Evolutionary conservation across 1,140 invertebrate genomes (phyloP).

Genomic region (Sarcophaga bullata): DNA sequence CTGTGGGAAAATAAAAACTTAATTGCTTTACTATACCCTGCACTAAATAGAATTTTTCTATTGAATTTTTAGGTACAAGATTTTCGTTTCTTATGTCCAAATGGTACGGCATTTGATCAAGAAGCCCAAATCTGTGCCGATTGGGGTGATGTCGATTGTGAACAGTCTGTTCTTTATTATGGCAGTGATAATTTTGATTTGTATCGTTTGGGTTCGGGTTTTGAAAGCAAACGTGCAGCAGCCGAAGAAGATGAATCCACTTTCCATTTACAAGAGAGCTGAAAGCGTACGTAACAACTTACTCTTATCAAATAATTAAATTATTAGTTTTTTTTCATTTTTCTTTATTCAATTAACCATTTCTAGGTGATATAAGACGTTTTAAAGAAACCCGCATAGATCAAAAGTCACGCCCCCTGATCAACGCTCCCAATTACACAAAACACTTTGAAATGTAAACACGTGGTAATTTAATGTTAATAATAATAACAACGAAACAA

Average conservation of each 20-base stretch:
- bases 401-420: conserved; percentile 58
- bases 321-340: no score
- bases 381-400: conserved; percentile 59
- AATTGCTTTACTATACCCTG: no score
- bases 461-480: conserved; percentile 19
- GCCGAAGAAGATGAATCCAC: conserved; percentile 75
- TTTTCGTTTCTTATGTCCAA: conserved; percentile 88
- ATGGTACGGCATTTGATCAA: conserved; percentile 91
- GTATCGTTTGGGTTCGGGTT: conserved; percentile 78
- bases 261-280: conserved; percentile 78
- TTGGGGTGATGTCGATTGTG: conserved; percentile 89
- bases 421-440: conserved; percentile 49
- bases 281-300: conserved; percentile 73
- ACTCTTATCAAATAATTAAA: no score
- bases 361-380: conserved; percentile 59
- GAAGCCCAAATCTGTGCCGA: conserved; percentile 91
- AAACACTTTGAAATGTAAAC: conserved; percentile 46
- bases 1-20: background rate
- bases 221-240: conserved; percentile 71
- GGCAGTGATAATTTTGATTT: conserved; percentile 80
- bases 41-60: background rate
- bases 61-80: conserved; percentile 72
- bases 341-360: background rate
- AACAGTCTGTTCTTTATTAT: conserved; percentile 80
- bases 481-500: background rate